Conservation (phyloP, 2,113 vertebrate species). For the Vulpes vulpes region DNA sequence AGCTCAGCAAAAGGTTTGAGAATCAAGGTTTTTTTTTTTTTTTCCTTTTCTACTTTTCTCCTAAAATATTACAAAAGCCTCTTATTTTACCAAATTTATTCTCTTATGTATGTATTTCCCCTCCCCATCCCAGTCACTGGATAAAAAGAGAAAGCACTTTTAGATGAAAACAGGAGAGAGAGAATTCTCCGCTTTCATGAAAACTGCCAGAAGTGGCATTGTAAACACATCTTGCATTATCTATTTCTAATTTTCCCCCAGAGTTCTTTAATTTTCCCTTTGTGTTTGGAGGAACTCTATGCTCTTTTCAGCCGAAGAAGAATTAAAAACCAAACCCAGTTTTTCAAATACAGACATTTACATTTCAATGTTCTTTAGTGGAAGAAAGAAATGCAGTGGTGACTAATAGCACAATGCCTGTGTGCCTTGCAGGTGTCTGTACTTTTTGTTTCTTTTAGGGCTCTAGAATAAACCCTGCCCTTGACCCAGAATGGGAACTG, state of each 20-base stretch:
- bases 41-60: background rate
- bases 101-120: background rate
- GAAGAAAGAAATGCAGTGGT: background rate
- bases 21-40: background rate
- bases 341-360: constrained; percentile 4
- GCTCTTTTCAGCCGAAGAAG: background rate
- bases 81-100: background rate
- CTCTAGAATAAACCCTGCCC: constrained; percentile 21
- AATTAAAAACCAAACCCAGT: background rate
- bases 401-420: background rate
- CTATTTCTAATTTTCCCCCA: background rate
- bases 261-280: background rate
- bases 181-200: background rate
- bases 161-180: background rate
- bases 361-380: background rate
- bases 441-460: background rate
- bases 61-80: background rate
- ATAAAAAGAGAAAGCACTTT: background rate
- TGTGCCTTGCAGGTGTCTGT: background rate
- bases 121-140: background rate
- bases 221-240: background rate
- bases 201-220: background rate
- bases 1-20: background rate
- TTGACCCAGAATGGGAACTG: background rate
- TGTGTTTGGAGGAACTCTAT: background rate